Evolutionary conservation across 1,140 invertebrate species (phyloP).

Genomic region (Metaphire vulgaris): DNA sequence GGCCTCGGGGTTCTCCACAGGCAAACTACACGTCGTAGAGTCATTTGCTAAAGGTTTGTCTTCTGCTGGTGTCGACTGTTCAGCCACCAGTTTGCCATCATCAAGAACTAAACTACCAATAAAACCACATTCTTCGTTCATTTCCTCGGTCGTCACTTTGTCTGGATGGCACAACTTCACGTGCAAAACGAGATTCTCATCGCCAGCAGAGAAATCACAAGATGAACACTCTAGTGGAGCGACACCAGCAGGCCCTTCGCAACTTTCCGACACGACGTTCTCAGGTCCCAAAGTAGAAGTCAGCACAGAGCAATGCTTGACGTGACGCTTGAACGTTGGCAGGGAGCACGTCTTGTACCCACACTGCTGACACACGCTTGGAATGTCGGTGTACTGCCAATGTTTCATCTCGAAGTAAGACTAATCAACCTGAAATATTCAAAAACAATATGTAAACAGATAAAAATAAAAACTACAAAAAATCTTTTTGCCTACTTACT

Average conservation of each 20-base stretch:
- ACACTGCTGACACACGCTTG: conserved; percentile 3
- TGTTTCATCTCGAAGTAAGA: not conserved
- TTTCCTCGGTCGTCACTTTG: not conserved
- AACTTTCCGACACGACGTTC: not conserved
- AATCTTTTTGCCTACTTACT: no score
- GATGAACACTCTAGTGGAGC: not conserved
- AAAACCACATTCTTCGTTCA: not conserved
- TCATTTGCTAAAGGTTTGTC: no score
- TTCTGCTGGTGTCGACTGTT: no score
- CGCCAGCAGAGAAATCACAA: no score
- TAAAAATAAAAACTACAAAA: no score
- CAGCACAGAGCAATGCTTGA: not conserved
- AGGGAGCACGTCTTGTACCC: conserved; percentile 9
- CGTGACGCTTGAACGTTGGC: conserved; percentile 5
- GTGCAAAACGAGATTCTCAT: not conserved
- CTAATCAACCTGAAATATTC: not conserved
- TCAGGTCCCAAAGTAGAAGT: not conserved
- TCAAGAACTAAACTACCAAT: no score
- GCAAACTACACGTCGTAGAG: no score
- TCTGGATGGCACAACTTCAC: not conserved
- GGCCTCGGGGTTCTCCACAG: no score
- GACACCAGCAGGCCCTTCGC: not conserved
- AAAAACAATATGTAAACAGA: no score
- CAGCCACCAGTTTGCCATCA: no score
- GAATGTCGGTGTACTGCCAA: conserved; percentile 5